A percentile compares a stretch with the other conserved stretches of the same genome.
Conservation (phyloP, 2,797 vertebrate species). For the Gobionotothen gibberifrons region DNA sequence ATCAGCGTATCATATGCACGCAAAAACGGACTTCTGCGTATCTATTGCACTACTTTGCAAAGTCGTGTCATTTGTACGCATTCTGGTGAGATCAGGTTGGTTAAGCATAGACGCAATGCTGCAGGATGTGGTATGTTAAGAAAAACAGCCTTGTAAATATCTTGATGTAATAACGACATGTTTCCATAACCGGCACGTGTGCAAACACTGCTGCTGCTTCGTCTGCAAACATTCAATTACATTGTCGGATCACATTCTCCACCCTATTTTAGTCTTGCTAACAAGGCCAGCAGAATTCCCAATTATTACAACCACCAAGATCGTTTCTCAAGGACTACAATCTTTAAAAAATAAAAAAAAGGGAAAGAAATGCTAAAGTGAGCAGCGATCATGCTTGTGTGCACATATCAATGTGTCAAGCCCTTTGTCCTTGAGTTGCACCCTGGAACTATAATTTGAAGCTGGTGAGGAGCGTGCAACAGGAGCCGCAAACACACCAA, state of each 20-base stretch:
- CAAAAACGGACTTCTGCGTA: too few relatives aligned
- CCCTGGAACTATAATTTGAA: constrained; percentile 73
- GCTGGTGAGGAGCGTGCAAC: constrained; percentile 50
- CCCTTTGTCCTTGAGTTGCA: constrained; percentile 74
- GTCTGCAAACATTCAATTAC: constrained; percentile 68
- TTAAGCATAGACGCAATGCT: not conserved
- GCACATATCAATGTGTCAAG: constrained; percentile 73
- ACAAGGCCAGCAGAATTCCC: constrained; percentile 66
- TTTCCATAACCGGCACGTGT: constrained; percentile 31
- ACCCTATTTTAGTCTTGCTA: constrained; percentile 65
- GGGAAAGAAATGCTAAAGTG: constrained; percentile 56
- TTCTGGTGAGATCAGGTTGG: too few relatives aligned
- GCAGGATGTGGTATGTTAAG: constrained; percentile 6
- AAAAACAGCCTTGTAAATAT: constrained; percentile 18
- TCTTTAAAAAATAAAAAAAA: constrained; percentile 44
- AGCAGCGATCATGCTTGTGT: constrained; percentile 61
- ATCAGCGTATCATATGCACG: too few relatives aligned
- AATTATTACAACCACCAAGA: constrained; percentile 72
- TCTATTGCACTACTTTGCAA: too few relatives aligned
- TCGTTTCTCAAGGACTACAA: constrained; percentile 61
- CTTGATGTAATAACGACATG: constrained; percentile 35
- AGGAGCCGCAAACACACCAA: constrained; percentile 68
- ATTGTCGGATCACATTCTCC: constrained; percentile 49
- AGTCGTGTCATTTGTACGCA: too few relatives aligned
- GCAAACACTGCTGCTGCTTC: constrained; percentile 31